phyloP scores from a whole-genome alignment of 2,797 vertebrate species.

The Choloepus didactylus region DNA sequence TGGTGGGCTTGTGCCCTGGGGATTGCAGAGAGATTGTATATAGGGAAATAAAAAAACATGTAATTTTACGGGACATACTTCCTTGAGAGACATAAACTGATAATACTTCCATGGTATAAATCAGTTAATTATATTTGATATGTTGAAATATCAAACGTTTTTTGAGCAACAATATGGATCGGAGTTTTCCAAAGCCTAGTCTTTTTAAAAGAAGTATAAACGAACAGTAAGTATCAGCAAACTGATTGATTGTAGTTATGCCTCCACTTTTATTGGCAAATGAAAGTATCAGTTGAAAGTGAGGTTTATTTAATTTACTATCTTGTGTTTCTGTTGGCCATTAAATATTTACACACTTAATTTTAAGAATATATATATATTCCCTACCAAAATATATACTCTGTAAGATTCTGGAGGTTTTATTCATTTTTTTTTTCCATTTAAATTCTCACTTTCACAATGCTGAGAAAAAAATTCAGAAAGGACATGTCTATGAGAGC shows the following conservation, averaged over 20 bases:
- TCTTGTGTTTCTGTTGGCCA: not conserved
- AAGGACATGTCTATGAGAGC: not conserved
- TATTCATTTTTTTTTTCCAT: not conserved
- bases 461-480: constrained; percentile 60
- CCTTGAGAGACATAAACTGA: not conserved
- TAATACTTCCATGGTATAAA: not conserved
- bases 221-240: not conserved
- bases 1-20: too few species aligned
- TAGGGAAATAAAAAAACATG: not conserved
- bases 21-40: not conserved
- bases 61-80: not conserved
- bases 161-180: not conserved
- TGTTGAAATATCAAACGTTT: not conserved
- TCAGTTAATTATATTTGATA: not conserved
- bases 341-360: not conserved
- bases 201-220: constrained; percentile 7
- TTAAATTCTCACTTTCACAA: constrained; percentile 60
- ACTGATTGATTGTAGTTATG: not conserved
- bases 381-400: not conserved
- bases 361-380: not conserved
- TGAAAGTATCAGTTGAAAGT: not conserved
- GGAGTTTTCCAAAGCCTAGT: not conserved
- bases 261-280: not conserved
- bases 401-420: not conserved
- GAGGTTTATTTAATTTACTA: not conserved